Evolutionary conservation across 2,888 invertebrate genomes (phyloP), one percentile per base, ranked within the genome.

Genomic region (Cheilosia variabilis): DNA sequence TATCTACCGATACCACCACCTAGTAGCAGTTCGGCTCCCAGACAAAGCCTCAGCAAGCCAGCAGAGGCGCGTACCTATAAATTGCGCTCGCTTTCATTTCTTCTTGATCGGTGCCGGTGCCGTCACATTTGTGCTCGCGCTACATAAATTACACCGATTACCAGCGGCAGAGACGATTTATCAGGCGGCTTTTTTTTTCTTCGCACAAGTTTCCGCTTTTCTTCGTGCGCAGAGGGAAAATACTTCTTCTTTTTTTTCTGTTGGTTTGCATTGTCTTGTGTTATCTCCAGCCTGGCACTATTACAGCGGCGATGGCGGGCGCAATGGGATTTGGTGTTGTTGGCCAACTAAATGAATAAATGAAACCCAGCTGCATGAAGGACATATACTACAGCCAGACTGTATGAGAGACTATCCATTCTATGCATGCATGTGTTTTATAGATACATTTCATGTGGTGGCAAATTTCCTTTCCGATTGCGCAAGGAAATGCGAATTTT

Each of bases 401-500:
- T 19, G 24, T 5, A 6, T 53, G 52, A 41, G n/a, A 58, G 10
- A 5, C n/a, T 15, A 4, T 41, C 31, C 10, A 19, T 58, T 10
- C 17, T 31, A 6, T 17, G 17, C 17, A n/a, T 15, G 34, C n/a
- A 37, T 13, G 17, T 37, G 17, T 19, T 17, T 43, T 10, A 10
- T n/a, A 58, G 50, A 58, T 50, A 69, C 57, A 41, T 66, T 57
- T 68, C 37, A 4, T 37, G 34, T 57, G 37, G 78, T 58, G 19
- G 57, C 45, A 52, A 71, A 76, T 58, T 79, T 71, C 50, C 66
- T 41, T 71, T 73, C 55, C 52, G 27, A 69, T 86, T 80, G 75
- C 71, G 71, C 81, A 86, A 80, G 81, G 77, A 86, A 86, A 80
- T 86, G 72, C 76, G 72, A 86, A 68, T 81, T 86, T 86, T 80